These are phyloP conservation scores for Coreoperca whiteheadi DNA, from an alignment of 2,113 vertebrate species.

Conservation along the genomic window DNA sequence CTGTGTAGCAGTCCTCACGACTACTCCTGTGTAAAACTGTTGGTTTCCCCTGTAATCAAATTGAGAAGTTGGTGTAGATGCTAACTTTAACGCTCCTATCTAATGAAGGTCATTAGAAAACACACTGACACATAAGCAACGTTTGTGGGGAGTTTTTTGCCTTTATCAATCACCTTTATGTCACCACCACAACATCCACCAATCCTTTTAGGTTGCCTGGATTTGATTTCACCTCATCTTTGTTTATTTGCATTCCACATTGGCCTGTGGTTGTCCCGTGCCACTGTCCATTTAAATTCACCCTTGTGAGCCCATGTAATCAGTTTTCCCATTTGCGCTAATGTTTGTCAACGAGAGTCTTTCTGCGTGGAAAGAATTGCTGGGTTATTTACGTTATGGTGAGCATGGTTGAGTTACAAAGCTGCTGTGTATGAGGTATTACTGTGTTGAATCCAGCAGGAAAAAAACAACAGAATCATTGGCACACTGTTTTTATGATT, in stretches of 20 bases:
- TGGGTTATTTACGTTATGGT: constrained; percentile 75
- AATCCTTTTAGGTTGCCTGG: constrained; percentile 28
- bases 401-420: constrained; percentile 27
- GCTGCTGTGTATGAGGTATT: constrained; percentile 9
- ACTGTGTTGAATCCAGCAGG: constrained; percentile 20
- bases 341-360: constrained; percentile 79
- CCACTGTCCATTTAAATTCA: constrained; percentile 62
- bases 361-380: constrained; percentile 62
- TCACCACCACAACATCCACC: constrained; percentile 24
- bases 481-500: background rate
- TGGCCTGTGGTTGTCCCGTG: constrained; percentile 48
- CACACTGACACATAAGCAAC: background rate
- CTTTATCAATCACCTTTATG: constrained; percentile 7
- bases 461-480: background rate
- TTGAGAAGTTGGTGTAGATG: background rate
- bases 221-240: constrained; percentile 60
- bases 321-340: constrained; percentile 82
- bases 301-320: constrained; percentile 65
- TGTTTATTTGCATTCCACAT: constrained; percentile 54
- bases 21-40: background rate
- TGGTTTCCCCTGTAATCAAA: background rate
- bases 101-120: background rate
- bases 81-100: background rate
- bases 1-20: background rate
- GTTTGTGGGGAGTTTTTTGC: background rate